Evolutionary conservation across 2,113 vertebrate species (phyloP), one percentile per base, ranked within the genome.

Genomic region (Ictalurus furcatus): DNA sequence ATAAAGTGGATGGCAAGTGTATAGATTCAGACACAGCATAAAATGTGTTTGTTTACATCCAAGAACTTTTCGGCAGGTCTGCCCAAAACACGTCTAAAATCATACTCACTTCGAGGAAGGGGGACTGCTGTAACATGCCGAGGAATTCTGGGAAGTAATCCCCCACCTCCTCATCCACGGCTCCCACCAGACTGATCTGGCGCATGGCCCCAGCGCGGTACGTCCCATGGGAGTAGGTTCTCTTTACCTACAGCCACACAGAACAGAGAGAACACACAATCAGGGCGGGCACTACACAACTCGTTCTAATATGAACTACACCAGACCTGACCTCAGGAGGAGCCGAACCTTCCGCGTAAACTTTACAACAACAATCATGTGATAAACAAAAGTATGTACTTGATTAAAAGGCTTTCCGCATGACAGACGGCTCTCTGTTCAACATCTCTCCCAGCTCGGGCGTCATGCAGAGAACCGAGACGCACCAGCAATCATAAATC

Each of bases 61-160:
- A 67, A 67, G n/a, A 37, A 37, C 34, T 19, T 19, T 37, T 37
- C 8, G 21, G 13, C 12, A 13, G 37, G 21, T 44, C 21, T 28
- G 37, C 1, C 2, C 58, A 44, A n/a, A 28, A 34, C 19, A 34
- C 12, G 7, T 52, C 86, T 7, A 87, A 23, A 65, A 48, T 48
- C 54, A 14, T 90, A 91, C 97, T 98, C 96, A 98, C 98, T 96
- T 99, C 97, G 94, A 99, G 96, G 95, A 99, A 99, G 63, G 97
- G 97, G n/a, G 98, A 99, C 90, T 98, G 96, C 93, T 98, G 97
- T 94, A 99, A 94, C 97, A 99, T 97, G 94, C 95, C 94, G 91
- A 99, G 96, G 94, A 99, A 99, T 92, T 99, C 98, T 92, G 98
- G 98, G 94, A 99, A 99, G 92, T 97, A 99, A 94, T 98, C 96